Base-by-base conservation (phyloP, 1,140 invertebrate species). In the Rhizoglyphus robini region DNA sequence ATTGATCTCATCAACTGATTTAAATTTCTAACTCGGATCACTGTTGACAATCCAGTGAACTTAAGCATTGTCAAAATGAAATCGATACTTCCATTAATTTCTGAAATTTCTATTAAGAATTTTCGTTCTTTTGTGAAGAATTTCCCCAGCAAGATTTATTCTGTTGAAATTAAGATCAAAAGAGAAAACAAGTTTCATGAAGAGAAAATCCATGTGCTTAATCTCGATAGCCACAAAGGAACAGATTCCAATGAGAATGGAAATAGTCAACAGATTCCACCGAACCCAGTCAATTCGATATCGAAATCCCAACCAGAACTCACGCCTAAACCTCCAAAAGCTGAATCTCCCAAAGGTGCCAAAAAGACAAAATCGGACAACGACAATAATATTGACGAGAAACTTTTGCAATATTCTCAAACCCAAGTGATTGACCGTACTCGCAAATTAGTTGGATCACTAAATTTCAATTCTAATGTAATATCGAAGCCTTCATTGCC, bases 91-190 rank as follows among this genome's bases (percentile, higher is more conserved):
- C 58, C 58, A 20, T 2, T 60, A 18, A 60, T 54, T 20, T 54
- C 58, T 4, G 29, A 15, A 23, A 32, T 11, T 23, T 60, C 58
- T 1, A 13, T 20, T 11, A 60, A 60, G 29, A 20, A 34, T 4
- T 32, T 60, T 23, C 58, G 58, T 20, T 60, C 30, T 23, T 46
- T 29, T 18, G 13, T 32, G 3, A 60, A 60, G 29, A n/a, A 15
- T 15, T 34, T 60, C 11, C 58, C 58, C 30, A 23, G 36, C 29
- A 60, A 60, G 27, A 60, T 60, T 20, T 60, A 60, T 46, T 60
- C 58, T n/a, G 58, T 60, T 3, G 58, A 60, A 46, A 60, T 60
- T 3, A 60, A 60, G 27, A 60, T 60, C 15, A 18, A 27, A 34
- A 60, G 15, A 15, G 48, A 51, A 51, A 51, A 51, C 29, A 23